Percentiles rank a stretch among this genome's conserved stretches.
These are phyloP conservation scores for Oenanthe oenanthe DNA, from an alignment of 2,113 vertebrate species.

Conservation along the genomic window DNA sequence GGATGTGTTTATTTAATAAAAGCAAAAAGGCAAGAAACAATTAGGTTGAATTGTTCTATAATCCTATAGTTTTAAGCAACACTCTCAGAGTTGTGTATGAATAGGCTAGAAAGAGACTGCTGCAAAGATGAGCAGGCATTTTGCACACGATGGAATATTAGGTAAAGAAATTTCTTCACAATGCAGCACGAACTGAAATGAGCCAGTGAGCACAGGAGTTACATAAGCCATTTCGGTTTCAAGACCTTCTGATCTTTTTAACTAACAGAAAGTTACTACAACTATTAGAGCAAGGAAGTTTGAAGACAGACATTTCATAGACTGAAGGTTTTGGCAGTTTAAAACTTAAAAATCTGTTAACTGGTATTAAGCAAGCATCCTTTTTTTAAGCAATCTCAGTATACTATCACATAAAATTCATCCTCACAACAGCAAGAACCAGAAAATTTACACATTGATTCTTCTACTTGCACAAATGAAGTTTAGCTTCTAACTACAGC, in stretches of 20 bases:
- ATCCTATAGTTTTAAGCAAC: neutral
- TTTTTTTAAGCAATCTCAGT: conserved; percentile 81
- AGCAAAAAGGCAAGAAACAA: neutral
- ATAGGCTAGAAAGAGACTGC: neutral
- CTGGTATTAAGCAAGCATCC: conserved; percentile 80
- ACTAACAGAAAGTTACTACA: conserved; percentile 58
- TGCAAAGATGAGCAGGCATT: neutral
- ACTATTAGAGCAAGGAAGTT: conserved; percentile 47
- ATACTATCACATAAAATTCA: conserved; percentile 18
- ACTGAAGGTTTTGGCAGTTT: conserved; percentile 66
- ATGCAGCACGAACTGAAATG: neutral
- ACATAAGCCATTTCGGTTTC: conserved; percentile 23
- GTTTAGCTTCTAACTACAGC: neutral
- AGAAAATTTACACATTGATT: neutral
- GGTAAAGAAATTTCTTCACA: conserved; percentile 49
- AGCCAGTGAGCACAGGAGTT: neutral
- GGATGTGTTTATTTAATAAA: neutral
- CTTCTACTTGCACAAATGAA: neutral
- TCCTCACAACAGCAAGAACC: conserved; percentile 33
- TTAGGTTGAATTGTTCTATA: neutral
- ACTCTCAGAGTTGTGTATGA: neutral
- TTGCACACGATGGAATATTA: neutral
- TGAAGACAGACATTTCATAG: conserved; percentile 51
- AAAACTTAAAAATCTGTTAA: conserved; percentile 78
- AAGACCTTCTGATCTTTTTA: conserved; percentile 19